Evolutionary conservation across 2,113 vertebrate genomes (phyloP).

Genomic region (Aptenodytes forsteri): DNA sequence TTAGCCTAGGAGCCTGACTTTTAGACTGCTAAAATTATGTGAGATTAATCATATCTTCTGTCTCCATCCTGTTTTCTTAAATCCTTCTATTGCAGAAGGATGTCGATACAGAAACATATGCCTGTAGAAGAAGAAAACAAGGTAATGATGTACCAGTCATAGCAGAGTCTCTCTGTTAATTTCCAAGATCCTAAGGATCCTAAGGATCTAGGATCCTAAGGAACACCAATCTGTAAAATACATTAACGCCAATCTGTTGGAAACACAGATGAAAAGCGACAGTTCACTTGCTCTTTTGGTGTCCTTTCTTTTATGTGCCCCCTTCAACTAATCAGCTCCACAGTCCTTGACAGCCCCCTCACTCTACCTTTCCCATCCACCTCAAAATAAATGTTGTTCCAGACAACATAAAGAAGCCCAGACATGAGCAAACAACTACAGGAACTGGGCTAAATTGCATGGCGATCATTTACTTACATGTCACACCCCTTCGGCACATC

Average conservation of each 20-base stretch:
- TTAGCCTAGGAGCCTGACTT: not conserved
- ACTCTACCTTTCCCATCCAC: not conserved
- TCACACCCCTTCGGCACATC: not conserved
- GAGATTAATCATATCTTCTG: not conserved
- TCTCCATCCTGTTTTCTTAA: not conserved
- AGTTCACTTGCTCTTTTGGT: not conserved
- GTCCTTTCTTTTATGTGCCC: not conserved
- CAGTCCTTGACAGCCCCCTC: not conserved
- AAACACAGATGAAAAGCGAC: not conserved
- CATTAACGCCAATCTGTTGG: not conserved
- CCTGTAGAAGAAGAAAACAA: not conserved
- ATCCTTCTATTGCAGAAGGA: not conserved
- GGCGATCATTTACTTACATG: not conserved
- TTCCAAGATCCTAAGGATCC: not conserved
- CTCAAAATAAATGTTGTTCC: not conserved
- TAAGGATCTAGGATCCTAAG: not conserved
- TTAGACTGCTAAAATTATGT: not conserved
- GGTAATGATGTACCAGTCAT: not conserved
- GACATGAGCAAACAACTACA: not conserved
- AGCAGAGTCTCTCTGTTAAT: not conserved
- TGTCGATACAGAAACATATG: not conserved
- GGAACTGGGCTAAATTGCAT: not conserved
- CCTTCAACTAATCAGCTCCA: not conserved
- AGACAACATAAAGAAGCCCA: not conserved
- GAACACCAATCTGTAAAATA: not conserved